Evolutionary conservation across 1,140 invertebrate species (phyloP), one percentile per base, ranked within the genome.

Genomic region (Ostrea edulis): DNA sequence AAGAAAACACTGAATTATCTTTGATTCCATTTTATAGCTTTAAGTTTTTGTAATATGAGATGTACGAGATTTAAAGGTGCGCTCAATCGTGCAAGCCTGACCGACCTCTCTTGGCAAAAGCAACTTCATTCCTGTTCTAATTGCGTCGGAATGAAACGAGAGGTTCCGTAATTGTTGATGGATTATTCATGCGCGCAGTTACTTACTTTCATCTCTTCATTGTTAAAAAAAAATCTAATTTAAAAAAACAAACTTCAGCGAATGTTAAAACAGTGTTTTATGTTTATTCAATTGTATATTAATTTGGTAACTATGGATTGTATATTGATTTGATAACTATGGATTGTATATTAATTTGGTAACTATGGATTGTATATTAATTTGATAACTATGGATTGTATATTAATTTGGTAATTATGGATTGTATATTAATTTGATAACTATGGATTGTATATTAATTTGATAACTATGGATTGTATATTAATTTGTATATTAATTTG

Each of bases 21-120:
- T 77, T 77, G 68, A 77, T 77, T 77, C 29, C 22, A 77, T 22
- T 77, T 77, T 77, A 77, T 77, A 77, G 68, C 68, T 77, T 77
- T 77, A 77, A 35, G 68, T 77, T 77, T 77, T 77, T 77, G 68
- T 77, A 77, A 77, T 77, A 77, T 35, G 29, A 77, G 22, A 77
- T 35, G 68, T 14, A 77, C 22, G 29, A 22, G 25, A 35, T 77
- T 35, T 77, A 14, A 25, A 77, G 25, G 22, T 77, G 22, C 68
- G 68, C 25, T 77, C 68, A 77, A 9, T 77, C 68, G 68, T 77
- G 68, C 68, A 77, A 77, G 29, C 68, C 68, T 29, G 29, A 14
- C 29, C 68, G 68, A 77, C 68, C 68, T 25, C 29, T 77, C 68
- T 77, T 77, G 68, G 68, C 68, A 77, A 77, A 77, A 77, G 68